These are phyloP conservation scores for Lepidurus arcticus DNA, from an alignment of 1,140 invertebrate genomes.

Conservation along the genomic window DNA sequence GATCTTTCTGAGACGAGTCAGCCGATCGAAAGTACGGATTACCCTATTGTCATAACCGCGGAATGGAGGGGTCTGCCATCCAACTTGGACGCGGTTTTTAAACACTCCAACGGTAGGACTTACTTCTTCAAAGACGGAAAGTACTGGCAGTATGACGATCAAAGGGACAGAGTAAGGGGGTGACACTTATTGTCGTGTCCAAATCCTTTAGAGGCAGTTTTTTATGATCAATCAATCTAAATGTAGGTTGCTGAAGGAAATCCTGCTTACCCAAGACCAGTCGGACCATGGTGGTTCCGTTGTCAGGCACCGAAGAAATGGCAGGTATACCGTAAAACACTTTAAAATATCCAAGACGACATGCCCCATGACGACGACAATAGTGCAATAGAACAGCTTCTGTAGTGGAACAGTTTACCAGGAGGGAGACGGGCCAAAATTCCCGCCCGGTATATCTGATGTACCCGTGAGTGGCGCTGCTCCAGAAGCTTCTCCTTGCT, in stretches of 20 bases:
- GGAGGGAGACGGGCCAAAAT: too few relatives aligned
- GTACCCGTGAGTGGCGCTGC: too few relatives aligned
- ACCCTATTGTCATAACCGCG: slow-evolving; percentile 72
- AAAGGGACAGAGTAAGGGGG: slow-evolving; percentile 71
- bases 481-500: too few relatives aligned
- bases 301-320: slow-evolving; percentile 48
- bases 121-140: slow-evolving; percentile 89
- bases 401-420: too few relatives aligned
- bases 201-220: background rate
- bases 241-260: slow-evolving; percentile 69
- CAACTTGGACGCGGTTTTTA: slow-evolving; percentile 79
- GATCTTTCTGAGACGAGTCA: slow-evolving; percentile 69
- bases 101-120: slow-evolving; percentile 88
- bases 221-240: background rate
- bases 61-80: slow-evolving; percentile 88
- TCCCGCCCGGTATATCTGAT: too few relatives aligned
- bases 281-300: slow-evolving; percentile 86
- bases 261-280: slow-evolving; percentile 77
- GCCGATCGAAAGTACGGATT: slow-evolving; percentile 70
- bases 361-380: too few relatives aligned
- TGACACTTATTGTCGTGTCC: too few relatives aligned
- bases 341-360: background rate
- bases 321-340: background rate
- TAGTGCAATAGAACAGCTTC: background rate
- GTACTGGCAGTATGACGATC: slow-evolving; percentile 92